A percentile compares a stretch with the other conserved stretches of the same genome.
Evolutionary conservation across 2,797 vertebrate species (phyloP).

Genomic region (Pseudochirops corinnae): DNA sequence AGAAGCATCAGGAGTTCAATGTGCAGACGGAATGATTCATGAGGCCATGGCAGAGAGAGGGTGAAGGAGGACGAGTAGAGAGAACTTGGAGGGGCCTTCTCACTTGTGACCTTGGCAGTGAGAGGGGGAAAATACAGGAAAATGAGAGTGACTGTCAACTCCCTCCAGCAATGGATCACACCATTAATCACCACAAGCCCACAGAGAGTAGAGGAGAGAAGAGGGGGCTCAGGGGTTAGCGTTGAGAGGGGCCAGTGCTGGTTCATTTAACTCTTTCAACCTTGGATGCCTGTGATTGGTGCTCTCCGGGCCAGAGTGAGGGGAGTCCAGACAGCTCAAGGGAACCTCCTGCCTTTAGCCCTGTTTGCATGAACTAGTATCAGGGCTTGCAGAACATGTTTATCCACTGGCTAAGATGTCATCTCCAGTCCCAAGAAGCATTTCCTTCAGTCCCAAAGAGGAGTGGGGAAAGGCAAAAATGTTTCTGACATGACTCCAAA

Average conservation of each 20-base stretch:
- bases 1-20: slow-evolving; percentile 95
- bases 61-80: slow-evolving; percentile 88
- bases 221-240: slow-evolving; percentile 66
- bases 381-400: slow-evolving; percentile 65
- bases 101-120: slow-evolving; percentile 93
- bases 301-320: slow-evolving; percentile 20
- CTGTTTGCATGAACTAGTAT: slow-evolving; percentile 70
- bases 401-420: slow-evolving; percentile 65
- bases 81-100: slow-evolving; percentile 90
- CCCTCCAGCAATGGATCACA: slow-evolving; percentile 90
- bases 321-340: not conserved
- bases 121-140: slow-evolving; percentile 88
- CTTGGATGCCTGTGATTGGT: slow-evolving; percentile 65
- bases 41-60: slow-evolving; percentile 88
- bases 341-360: slow-evolving; percentile 50
- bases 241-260: not conserved
- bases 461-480: slow-evolving; percentile 74
- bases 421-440: slow-evolving; percentile 73
- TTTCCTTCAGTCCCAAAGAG: slow-evolving; percentile 67
- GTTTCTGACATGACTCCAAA: slow-evolving; percentile 76
- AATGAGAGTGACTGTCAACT: slow-evolving; percentile 95
- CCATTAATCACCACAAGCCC: slow-evolving; percentile 91
- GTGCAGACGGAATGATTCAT: slow-evolving; percentile 99
- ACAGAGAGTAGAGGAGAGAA: slow-evolving; percentile 72
- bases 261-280: slow-evolving; percentile 82